Conservation (phyloP, 2,888 invertebrate species). For the Ischnus inquisitorius region DNA sequence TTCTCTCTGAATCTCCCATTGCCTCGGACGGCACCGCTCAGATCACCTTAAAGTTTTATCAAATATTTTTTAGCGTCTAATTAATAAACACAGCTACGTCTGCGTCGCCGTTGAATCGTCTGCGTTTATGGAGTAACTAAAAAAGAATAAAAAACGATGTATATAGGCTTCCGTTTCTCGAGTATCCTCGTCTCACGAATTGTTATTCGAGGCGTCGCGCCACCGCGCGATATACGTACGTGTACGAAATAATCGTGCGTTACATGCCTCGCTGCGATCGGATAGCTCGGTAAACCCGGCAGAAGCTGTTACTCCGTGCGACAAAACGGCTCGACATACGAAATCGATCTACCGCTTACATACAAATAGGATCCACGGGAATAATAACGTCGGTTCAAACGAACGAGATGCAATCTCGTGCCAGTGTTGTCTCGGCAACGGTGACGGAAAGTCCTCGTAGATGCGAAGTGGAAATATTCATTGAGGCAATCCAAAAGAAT, state of each 20-base stretch:
- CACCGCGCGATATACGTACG: constrained; percentile 73
- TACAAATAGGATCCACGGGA: neutral
- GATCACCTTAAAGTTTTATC: too few species aligned
- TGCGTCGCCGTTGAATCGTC: constrained; percentile 30
- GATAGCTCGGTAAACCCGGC: neutral
- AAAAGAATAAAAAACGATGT: constrained; percentile 1
- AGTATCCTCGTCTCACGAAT: constrained; percentile 35
- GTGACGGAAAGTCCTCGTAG: neutral
- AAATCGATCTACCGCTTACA: constrained; percentile 6
- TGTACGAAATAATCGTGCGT: constrained; percentile 30
- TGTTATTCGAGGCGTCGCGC: constrained; percentile 49
- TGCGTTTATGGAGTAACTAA: constrained; percentile 29
- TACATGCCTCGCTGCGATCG: constrained; percentile 18
- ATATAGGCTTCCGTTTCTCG: constrained; percentile 42
- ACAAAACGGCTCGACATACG: constrained; percentile 6
- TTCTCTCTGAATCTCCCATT: too few species aligned
- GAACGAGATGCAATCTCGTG: neutral
- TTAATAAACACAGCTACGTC: constrained; percentile 3
- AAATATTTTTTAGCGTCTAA: too few species aligned
- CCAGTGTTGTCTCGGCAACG: too few species aligned
- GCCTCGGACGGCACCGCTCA: too few species aligned
- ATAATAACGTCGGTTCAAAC: neutral
- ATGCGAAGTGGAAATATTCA: neutral
- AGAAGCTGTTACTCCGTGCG: neutral
- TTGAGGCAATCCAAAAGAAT: neutral